Base-by-base conservation (phyloP, 2,113 vertebrate species). In the Cyprinodon brontotheroides region DNA sequence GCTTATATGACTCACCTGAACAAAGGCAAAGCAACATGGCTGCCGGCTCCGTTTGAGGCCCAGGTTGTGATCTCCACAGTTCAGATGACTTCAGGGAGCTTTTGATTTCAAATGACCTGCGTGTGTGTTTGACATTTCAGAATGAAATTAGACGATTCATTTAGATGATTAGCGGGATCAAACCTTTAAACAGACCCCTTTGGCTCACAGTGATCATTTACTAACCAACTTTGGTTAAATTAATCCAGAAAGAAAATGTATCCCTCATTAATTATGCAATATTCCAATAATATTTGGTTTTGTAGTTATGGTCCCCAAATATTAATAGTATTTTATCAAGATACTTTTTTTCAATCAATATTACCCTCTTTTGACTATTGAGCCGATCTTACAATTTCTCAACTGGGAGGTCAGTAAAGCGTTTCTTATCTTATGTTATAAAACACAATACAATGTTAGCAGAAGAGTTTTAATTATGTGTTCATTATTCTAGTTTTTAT, bases 81-180 rank as follows among this genome's bases (percentile, higher is more conserved):
- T 79, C n/a, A 61, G 29, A 45, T 11, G 62, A 65, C 81, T 12
- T 20, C 65, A 29, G 78, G 77, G 68, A 85, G 61, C 61, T 3
- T 69, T 82, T 69, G 63, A 80, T 87, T 86, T 80, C 37, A 73
- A 80, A 29, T 83, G 47, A 36, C 13, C 68, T 65, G 70, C 71
- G 72, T 41, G 22, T 76, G 29, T 79, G 53, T 1, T 45, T 78
- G 72, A 78, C 81, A 38, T 75, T 80, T 83, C 80, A 79, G 60
- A 78, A 43, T 48, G 69, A 75, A 38, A 75, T 87, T 79, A 88
- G 50, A 40, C 53, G 37, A 86, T 80, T 85, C 53, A 87, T 86
- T 78, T 77, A 68, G 64, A 60, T 75, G 79, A 83, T 87, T 84
- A 87, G 70, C 67, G 68, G 78, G 70, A 88, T 89, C 85, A 80